Percentiles rank a stretch among this genome's conserved stretches.
Evolutionary conservation across 2,113 vertebrate genomes (phyloP).

Genomic region (Dryoscopus gambensis): DNA sequence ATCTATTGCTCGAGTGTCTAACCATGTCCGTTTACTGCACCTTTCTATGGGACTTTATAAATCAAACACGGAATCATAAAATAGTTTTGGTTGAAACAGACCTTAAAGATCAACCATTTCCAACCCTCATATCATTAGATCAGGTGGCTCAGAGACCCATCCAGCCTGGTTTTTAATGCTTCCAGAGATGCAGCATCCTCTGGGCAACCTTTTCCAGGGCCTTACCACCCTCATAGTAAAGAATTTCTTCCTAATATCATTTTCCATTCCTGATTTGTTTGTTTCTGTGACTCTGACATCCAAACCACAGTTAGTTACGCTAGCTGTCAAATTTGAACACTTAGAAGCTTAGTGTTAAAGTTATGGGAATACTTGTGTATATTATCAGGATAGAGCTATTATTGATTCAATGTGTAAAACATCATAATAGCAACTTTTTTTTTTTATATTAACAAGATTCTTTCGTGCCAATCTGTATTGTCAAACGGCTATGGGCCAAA

Average conservation of each 20-base stretch:
- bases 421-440: background rate
- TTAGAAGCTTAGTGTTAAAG: background rate
- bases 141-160: background rate
- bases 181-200: background rate
- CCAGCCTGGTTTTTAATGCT: background rate
- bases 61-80: background rate
- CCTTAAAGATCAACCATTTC: background rate
- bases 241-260: background rate
- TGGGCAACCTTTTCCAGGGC: background rate
- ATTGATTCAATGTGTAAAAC: background rate
- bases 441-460: background rate
- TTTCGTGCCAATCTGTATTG: background rate
- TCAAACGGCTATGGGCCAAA: background rate
- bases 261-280: background rate
- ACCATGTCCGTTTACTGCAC: background rate
- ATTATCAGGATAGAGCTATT: background rate
- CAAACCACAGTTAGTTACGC: background rate
- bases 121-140: background rate
- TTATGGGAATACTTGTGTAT: background rate
- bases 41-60: background rate
- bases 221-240: background rate
- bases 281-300: background rate
- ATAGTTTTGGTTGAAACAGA: background rate
- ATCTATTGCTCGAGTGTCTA: background rate
- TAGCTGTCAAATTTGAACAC: background rate